Base-by-base conservation (phyloP, 2,113 vertebrate genomes). In the Platichthys stellatus region DNA sequence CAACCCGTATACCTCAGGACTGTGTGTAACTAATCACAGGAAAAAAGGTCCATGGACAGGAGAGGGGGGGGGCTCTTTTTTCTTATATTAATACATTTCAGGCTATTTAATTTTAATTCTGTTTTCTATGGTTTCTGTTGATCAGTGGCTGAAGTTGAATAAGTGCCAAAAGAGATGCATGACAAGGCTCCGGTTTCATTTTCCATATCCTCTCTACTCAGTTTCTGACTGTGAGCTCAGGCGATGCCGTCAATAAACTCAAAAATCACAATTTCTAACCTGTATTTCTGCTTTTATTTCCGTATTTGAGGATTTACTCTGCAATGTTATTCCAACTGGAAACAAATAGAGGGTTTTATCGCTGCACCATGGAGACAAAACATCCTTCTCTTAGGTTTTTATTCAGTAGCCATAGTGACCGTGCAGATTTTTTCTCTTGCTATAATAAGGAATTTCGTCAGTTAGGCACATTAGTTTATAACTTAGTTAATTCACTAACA, bases 1-100 rank as follows among this genome's bases (percentile, higher is more conserved):
- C 81, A 83, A 88, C 70, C 51, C 40, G 49, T 86, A 68, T 86
- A 83, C 88, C 89, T 90, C 90, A 90, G 82, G 83, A 76, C 64
- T 77, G 65, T 69, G 28, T 15, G 6, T 80, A 43, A 58, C n/a
- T 76, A 43, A 85, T 70, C 23, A 72, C 20, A 12, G 77, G 38
- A 65, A 76, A 76, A 47, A 70, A 77, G n/a, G 68, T 69, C 58
- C 60, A 61, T 31, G 3, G 51, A 76, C 15, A 72, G 54, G 23
- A 23, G 87, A 64, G 51, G 31, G 9, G 8, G 38, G 40, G 40
- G 38, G 11, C 2, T 40, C 2, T 14, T 67, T 57, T 56, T 38
- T 43, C 12, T 18, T 18, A 47, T 47, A 47, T 31, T 17, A 21
- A 68, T 23, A 3, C 47, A 56, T 69, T 69, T 70, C 8, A 21